Evolutionary conservation across 2,797 vertebrate species (phyloP).

Genomic region (Echiichthys vipera): DNA sequence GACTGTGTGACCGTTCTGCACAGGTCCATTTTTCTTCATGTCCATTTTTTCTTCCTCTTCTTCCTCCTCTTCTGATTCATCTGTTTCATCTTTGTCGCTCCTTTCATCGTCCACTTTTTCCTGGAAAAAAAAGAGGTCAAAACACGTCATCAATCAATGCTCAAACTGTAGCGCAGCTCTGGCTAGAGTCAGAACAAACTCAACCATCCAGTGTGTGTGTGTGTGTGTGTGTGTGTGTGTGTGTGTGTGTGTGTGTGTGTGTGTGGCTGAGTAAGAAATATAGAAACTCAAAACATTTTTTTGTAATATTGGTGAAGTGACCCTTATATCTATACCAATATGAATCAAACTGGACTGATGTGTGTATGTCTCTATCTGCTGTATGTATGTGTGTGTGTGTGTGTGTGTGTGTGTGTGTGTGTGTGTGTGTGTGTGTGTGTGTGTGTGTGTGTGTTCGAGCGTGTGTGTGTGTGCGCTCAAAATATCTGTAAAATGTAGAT

Average conservation of each 20-base stretch:
- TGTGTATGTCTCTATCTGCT: not conserved
- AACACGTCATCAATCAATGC: slow-evolving; percentile 13
- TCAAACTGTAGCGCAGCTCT: slow-evolving; percentile 15
- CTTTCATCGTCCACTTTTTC: slow-evolving; percentile 94
- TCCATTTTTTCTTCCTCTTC: slow-evolving; percentile 63
- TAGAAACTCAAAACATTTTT: not conserved
- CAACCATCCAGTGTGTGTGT: slow-evolving; percentile 4
- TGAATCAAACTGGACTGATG: not conserved
- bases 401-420: not conserved
- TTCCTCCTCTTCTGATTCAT: slow-evolving; percentile 81
- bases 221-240: too few species aligned
- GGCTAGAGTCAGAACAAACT: slow-evolving; percentile 9
- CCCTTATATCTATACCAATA: not conserved
- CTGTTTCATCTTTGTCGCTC: slow-evolving; percentile 94
- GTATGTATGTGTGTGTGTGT: not conserved
- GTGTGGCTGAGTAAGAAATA: not conserved
- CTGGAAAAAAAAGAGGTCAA: slow-evolving; percentile 28
- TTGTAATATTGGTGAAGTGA: slow-evolving; percentile 9
- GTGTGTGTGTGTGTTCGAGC: not conserved
- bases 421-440: not conserved
- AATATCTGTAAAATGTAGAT: not conserved
- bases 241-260: too few species aligned
- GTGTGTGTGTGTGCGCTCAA: not conserved
- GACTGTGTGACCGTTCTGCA: slow-evolving; percentile 88
- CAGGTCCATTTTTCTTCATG: slow-evolving; percentile 83